Evolutionary conservation across 2,888 invertebrate species (phyloP).

Genomic region (Xanthostigma xanthostigma): DNA sequence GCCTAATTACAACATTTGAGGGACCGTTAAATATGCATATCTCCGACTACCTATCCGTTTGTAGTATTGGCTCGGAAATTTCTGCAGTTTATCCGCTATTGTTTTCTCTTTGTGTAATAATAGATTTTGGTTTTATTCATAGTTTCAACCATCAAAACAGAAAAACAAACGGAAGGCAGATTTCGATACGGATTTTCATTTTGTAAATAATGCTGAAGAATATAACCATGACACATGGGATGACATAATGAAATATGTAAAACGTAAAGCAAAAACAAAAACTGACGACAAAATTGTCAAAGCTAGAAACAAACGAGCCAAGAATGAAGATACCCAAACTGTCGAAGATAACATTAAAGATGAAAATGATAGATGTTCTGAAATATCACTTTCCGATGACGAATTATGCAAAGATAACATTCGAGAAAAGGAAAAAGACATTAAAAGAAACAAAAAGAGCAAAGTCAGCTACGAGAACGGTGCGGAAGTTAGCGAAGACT

Average conservation of each 20-base stretch:
- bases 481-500: conserved; percentile 33
- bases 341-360: conserved; percentile 28
- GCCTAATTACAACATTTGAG: too few relatives aligned
- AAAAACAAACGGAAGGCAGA: conserved; percentile 55
- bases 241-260: conserved; percentile 62
- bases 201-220: conserved; percentile 60
- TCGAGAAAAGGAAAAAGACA: conserved; percentile 47
- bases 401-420: conserved; percentile 59
- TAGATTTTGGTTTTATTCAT: conserved; percentile 17
- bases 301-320: conserved; percentile 33
- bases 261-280: conserved; percentile 63
- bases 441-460: conserved; percentile 28
- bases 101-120: not conserved
- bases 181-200: conserved; percentile 69
- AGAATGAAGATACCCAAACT: conserved; percentile 30
- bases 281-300: conserved; percentile 72
- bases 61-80: not conserved
- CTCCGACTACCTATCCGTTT: not conserved
- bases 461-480: conserved; percentile 27
- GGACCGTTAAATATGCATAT: not conserved
- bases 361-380: conserved; percentile 37
- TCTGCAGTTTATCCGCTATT: not conserved
- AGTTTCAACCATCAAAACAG: conserved; percentile 75
- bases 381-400: conserved; percentile 59
- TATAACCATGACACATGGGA: conserved; percentile 74